Conservation (phyloP, 2,797 vertebrate genomes). For the Manis javanica region DNA sequence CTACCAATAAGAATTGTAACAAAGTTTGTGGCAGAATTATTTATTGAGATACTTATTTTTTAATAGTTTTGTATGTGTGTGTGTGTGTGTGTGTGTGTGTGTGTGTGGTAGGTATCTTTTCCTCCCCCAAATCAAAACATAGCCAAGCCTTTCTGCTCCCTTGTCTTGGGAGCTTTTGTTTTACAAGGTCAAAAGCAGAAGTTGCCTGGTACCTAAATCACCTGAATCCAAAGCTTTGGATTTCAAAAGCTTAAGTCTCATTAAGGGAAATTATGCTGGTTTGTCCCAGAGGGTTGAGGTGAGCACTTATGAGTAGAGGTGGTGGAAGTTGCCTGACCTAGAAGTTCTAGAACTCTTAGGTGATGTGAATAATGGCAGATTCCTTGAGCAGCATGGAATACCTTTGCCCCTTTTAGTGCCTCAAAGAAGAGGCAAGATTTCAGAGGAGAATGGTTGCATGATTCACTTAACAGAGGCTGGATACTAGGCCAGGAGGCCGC, state of each 20-base stretch:
- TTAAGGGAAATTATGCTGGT: neutral
- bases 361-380: neutral
- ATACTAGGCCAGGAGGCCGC: neutral
- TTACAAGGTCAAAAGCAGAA: constrained; percentile 4
- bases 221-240: constrained; percentile 4
- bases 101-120: neutral
- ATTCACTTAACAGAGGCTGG: neutral
- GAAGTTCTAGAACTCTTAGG: constrained; percentile 5
- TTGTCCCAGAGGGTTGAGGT: constrained; percentile 1
- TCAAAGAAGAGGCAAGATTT: constrained; percentile 32
- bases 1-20: neutral
- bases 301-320: constrained; percentile 24
- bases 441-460: neutral
- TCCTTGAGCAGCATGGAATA: neutral
- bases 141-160: neutral
- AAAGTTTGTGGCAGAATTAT: neutral
- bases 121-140: neutral
- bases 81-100: neutral
- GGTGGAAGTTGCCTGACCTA: neutral
- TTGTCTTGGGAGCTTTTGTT: neutral
- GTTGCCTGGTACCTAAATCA: neutral
- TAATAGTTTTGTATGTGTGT: neutral
- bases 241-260: constrained; percentile 39
- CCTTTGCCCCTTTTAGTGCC: neutral
- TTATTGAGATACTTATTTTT: neutral